Conservation (phyloP, 2,113 vertebrate genomes). For the Gobius niger region DNA sequence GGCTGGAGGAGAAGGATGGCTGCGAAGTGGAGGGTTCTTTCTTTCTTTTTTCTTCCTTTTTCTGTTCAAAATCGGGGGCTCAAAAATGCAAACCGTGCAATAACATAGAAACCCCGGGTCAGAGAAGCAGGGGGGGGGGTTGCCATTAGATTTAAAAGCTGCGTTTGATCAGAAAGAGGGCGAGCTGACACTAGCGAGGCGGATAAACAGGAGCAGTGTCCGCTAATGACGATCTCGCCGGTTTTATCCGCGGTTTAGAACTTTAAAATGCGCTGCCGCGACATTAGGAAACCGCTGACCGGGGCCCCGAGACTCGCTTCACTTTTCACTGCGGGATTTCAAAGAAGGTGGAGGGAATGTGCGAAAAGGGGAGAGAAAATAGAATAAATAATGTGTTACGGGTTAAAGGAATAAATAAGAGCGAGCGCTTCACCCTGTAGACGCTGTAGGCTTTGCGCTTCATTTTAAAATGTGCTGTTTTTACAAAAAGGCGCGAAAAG, state of each 20-base stretch:
- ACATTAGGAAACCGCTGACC: background rate
- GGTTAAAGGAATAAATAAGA: background rate
- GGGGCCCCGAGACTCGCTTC: background rate
- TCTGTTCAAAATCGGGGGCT: constrained; percentile 16
- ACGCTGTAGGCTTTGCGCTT: background rate
- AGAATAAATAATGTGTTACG: background rate
- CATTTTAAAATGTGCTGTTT: background rate
- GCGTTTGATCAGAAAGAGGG: constrained; percentile 53
- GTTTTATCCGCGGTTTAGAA: background rate
- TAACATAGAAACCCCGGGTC: constrained; percentile 39
- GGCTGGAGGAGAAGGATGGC: constrained; percentile 37
- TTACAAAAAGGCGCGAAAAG: background rate
- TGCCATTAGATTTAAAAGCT: constrained; percentile 27
- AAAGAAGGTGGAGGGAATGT: background rate
- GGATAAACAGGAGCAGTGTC: constrained; percentile 17
- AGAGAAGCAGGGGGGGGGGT: constrained; percentile 27
- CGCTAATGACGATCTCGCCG: constrained; percentile 37
- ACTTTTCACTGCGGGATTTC: background rate
- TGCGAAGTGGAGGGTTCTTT: constrained; percentile 49
- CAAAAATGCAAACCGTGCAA: constrained; percentile 58
- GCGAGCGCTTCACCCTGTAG: background rate
- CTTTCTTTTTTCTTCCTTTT: background rate
- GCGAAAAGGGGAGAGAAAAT: background rate
- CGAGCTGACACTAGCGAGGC: constrained; percentile 29
- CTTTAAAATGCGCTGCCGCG: background rate